phyloP scores from a whole-genome alignment of 2,113 vertebrate genomes.

The Anseranas semipalmata region DNA sequence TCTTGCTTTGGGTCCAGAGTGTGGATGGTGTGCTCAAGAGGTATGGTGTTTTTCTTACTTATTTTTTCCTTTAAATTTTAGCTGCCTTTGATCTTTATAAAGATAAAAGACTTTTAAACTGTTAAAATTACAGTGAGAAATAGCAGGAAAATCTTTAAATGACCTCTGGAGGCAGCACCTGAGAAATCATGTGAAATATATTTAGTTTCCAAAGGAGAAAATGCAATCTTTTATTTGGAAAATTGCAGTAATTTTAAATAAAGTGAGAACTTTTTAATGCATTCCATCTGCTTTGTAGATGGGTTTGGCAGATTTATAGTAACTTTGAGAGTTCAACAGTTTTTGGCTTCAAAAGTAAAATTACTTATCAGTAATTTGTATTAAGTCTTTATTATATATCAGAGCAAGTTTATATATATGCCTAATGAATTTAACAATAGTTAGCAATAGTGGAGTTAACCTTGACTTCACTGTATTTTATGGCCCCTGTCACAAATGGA shows the following conservation, averaged over 20 bases:
- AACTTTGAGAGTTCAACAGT: slow-evolving; percentile 36
- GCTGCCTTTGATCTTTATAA: background rate
- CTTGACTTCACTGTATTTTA: background rate
- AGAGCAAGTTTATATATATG: background rate
- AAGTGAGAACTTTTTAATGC: slow-evolving; percentile 68
- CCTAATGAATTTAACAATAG: slow-evolving; percentile 33
- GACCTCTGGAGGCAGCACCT: slow-evolving; percentile 42
- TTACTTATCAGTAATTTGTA: slow-evolving; percentile 39
- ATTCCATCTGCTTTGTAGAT: slow-evolving; percentile 69
- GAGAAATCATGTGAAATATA: slow-evolving; percentile 52
- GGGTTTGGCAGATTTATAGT: slow-evolving; percentile 58
- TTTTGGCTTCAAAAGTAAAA: slow-evolving; percentile 43
- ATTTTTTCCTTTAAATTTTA: background rate
- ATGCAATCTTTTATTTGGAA: slow-evolving; percentile 70
- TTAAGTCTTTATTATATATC: background rate
- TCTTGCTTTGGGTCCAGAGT: slow-evolving; percentile 89
- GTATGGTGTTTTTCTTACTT: slow-evolving; percentile 73
- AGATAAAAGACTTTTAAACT: background rate
- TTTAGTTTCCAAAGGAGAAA: slow-evolving; percentile 55
- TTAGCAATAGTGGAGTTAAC: background rate
- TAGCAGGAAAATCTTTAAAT: slow-evolving; percentile 44
- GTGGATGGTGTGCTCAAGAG: slow-evolving; percentile 96
- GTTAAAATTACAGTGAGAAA: slow-evolving; percentile 31
- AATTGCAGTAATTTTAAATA: slow-evolving; percentile 72
- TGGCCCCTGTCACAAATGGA: background rate